Evolutionary conservation across 2,888 invertebrate species (phyloP).

Genomic region (Cantharis nigra): DNA sequence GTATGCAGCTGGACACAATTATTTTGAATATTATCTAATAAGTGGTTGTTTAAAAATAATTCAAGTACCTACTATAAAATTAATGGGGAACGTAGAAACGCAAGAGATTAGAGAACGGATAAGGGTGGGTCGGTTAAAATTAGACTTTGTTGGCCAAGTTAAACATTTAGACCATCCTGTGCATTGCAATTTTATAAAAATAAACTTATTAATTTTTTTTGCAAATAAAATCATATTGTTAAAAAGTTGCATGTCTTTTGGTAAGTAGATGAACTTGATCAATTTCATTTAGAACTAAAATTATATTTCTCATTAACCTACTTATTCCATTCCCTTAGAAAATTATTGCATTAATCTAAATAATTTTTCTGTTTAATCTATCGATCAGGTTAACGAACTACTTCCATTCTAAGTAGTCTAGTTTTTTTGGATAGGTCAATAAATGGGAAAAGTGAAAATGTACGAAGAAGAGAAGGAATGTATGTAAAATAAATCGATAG

Average conservation of each 20-base stretch:
- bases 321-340: neutral
- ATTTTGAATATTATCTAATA: neutral
- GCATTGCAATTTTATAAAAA: neutral
- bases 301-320: neutral
- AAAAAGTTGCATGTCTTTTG: neutral
- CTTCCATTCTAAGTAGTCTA: neutral
- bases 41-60: neutral
- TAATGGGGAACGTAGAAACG: neutral
- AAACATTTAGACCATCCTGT: neutral
- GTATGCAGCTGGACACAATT: neutral
- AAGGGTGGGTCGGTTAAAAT: neutral
- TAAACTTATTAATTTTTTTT: neutral
- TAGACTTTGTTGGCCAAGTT: neutral
- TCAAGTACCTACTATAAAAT: neutral
- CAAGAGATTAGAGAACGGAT: neutral
- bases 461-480: neutral
- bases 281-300: neutral
- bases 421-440: neutral
- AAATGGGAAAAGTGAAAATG: neutral
- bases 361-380: neutral
- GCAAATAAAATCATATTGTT: neutral
- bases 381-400: neutral
- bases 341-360: neutral
- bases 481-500: neutral
- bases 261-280: neutral